phyloP scores from a whole-genome alignment of 2,113 vertebrate species.

The Halcyon malimbica region DNA sequence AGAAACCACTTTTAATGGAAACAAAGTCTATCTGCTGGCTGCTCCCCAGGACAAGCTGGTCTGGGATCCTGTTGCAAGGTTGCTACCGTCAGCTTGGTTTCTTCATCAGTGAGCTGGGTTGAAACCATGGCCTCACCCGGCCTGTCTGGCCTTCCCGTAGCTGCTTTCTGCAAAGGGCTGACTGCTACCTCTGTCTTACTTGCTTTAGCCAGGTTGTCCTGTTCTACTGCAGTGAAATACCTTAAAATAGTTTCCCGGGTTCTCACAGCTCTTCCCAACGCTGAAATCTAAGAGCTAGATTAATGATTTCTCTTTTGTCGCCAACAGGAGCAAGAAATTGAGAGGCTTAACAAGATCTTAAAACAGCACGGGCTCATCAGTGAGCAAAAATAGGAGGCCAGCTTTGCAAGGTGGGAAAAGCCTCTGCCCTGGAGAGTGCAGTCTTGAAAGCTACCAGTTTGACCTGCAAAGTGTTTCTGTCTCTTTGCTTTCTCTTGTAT shows the following conservation, averaged over 20 bases:
- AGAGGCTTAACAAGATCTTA: constrained; percentile 81
- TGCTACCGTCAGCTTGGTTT: not conserved
- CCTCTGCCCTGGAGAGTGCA: not conserved
- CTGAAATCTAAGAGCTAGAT: not conserved
- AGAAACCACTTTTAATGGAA: not conserved
- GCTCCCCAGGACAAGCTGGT: not conserved
- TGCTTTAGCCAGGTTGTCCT: not conserved
- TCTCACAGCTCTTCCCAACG: not conserved
- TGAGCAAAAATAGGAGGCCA: constrained; percentile 13
- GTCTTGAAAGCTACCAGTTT: not conserved
- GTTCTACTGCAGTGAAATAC: not conserved
- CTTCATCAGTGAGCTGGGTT: not conserved
- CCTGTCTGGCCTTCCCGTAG: not conserved
- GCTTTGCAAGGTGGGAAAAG: not conserved
- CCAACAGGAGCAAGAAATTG: constrained; percentile 87
- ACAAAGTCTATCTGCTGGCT: not conserved
- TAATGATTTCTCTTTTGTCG: not conserved
- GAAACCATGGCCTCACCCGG: not conserved
- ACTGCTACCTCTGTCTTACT: not conserved
- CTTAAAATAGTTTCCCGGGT: not conserved
- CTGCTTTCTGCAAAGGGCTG: not conserved
- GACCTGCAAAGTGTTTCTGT: not conserved
- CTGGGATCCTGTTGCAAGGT: not conserved
- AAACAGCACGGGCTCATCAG: constrained; percentile 76
- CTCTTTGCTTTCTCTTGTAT: constrained; percentile 27